Percentiles rank a stretch among this genome's conserved stretches.
Conservation (phyloP, 2,113 vertebrate species). For the Conger conger region DNA sequence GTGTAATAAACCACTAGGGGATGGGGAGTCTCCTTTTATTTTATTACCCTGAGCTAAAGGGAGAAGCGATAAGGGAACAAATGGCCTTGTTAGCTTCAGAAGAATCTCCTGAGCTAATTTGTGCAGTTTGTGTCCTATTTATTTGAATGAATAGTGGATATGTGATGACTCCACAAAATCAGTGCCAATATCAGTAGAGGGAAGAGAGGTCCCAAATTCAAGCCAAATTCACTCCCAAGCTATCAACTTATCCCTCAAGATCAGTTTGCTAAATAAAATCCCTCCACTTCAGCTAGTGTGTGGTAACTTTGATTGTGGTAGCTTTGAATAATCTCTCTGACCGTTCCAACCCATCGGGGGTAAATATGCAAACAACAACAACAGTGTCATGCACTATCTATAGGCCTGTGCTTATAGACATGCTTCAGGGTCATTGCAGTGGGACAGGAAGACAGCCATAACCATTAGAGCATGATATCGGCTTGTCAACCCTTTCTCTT, state of each 20-base stretch:
- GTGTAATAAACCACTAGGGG: no score
- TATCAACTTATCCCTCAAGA: not conserved
- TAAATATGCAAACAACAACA: not conserved
- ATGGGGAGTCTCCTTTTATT: no score
- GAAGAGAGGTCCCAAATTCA: not conserved
- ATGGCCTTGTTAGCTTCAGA: no score
- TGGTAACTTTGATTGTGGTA: no score
- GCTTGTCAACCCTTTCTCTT: slow-evolving; percentile 24
- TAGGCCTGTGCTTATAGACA: not conserved
- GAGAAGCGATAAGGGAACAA: no score
- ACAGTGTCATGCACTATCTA: not conserved
- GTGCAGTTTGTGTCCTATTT: no score
- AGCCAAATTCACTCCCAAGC: not conserved
- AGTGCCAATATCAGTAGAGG: no score
- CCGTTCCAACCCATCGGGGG: not conserved
- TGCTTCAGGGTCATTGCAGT: not conserved
- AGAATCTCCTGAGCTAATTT: no score
- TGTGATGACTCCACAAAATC: no score
- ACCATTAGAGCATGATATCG: not conserved
- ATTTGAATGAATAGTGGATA: no score
- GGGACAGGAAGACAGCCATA: not conserved
- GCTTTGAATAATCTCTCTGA: no score
- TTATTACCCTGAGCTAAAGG: no score
- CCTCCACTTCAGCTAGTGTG: not conserved
- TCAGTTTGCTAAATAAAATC: not conserved